Base-by-base conservation (phyloP, 2,797 vertebrate species). In the Dallia pectoralis region DNA sequence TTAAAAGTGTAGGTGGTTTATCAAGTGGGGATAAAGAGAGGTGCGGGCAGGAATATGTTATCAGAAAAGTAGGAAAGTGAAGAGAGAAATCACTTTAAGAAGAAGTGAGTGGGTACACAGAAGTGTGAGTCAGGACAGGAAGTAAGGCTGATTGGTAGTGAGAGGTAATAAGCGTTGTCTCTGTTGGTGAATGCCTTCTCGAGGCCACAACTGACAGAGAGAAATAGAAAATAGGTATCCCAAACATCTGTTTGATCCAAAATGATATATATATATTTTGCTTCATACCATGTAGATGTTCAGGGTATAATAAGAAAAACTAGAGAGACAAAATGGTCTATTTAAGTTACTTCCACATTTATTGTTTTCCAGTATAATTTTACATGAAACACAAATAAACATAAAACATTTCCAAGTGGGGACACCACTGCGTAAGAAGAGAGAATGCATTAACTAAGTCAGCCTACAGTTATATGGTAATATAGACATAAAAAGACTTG, bases 301-400 rank as follows among this genome's bases (percentile, higher is more conserved):
- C n/a, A n/a, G n/a, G n/a, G n/a, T n/a, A n/a, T n/a, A n/a, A n/a
- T n/a, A n/a, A n/a, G n/a, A n/a, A n/a, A n/a, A n/a, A n/a, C n/a
- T n/a, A 40, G 36, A 9, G 0, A 40, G 33, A 36, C 33, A 36
- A 6, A 36, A 16, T 14, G 4, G 32, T 11, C 9, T 19, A 40
- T 18, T 11, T 40, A 33, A 32, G 33, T 40, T 25, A n/a, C 64
- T n/a, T n/a, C 22, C n/a, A 66, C 33, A 66, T 66, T 66, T 66
- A 66, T 61, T 61, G 22, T 25, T 61, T 61, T 61, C 19, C 22
- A 25, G 5, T 25, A 61, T 61, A 61, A n/a, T 61, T 61, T 44
- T 33, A 66, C 64, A 66, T 25, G 33, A 40, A 32, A 66, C 64
- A 66, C 64, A 40, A 40, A 66, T n/a, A 66, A 15, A 44, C 18